Evolutionary conservation across 1,140 invertebrate species (phyloP).

Genomic region (Zaprionus camerounensis): DNA sequence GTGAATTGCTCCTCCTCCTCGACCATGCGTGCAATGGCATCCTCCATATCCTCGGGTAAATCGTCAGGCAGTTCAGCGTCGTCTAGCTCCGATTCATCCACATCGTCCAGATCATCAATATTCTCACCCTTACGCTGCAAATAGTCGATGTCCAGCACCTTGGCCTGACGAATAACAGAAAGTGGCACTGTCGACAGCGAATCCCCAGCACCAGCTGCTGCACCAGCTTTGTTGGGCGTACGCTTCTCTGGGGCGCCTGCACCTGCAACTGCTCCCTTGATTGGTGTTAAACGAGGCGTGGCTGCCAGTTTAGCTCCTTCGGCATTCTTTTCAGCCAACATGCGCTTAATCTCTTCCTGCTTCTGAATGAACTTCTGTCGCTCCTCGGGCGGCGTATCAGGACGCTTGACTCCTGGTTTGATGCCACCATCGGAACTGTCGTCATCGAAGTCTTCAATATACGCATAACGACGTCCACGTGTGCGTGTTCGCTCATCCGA

Average conservation of each 20-base stretch:
- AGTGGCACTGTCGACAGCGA: slow-evolving; percentile 80
- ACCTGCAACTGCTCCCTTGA: slow-evolving; percentile 49
- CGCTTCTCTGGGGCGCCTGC: slow-evolving; percentile 52
- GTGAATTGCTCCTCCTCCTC: slow-evolving; percentile 86
- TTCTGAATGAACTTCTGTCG: slow-evolving; percentile 83
- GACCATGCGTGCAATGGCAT: slow-evolving; percentile 87
- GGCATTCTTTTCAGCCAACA: slow-evolving; percentile 83
- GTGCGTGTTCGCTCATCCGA: slow-evolving; percentile 87
- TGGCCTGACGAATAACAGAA: slow-evolving; percentile 82
- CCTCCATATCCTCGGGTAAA: slow-evolving; percentile 85
- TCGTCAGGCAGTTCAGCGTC: slow-evolving; percentile 78
- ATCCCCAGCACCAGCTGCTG: slow-evolving; percentile 38
- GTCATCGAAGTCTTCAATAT: slow-evolving; percentile 86
- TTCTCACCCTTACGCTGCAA: slow-evolving; percentile 81
- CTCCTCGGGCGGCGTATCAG: slow-evolving; percentile 83
- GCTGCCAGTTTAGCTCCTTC: slow-evolving; percentile 80
- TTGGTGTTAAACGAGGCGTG: slow-evolving; percentile 77
- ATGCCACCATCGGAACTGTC: slow-evolving; percentile 85
- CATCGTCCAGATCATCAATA: slow-evolving; percentile 68
- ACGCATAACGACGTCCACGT: slow-evolving; percentile 89
- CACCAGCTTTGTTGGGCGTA: slow-evolving; percentile 56
- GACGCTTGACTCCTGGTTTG: slow-evolving; percentile 84
- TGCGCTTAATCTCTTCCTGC: slow-evolving; percentile 83
- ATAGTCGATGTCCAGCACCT: slow-evolving; percentile 83
- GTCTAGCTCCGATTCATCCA: slow-evolving; percentile 75